Evolutionary conservation across 2,888 invertebrate species (phyloP).

Genomic region (Nebria salina): DNA sequence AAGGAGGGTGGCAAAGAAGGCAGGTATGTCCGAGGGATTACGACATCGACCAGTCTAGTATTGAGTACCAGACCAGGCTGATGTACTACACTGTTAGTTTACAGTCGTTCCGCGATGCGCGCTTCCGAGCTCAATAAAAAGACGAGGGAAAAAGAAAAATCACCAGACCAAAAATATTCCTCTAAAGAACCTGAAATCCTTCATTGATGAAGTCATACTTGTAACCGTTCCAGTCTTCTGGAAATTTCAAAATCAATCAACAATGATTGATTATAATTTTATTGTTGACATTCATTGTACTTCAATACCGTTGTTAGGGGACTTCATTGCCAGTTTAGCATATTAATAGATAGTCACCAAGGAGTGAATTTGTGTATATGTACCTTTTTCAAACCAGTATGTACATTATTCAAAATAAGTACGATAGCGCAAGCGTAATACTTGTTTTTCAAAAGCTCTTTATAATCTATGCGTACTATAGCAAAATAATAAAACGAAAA

Average conservation of each 20-base stretch:
- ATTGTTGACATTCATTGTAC: neutral
- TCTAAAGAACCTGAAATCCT: neutral
- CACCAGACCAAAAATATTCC: neutral
- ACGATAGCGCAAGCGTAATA: too few species aligned
- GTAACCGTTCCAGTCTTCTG: neutral
- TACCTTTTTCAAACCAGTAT: too few species aligned
- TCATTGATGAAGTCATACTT: neutral
- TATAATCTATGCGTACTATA: too few species aligned
- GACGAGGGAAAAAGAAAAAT: neutral
- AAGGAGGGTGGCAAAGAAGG: constrained; percentile 42
- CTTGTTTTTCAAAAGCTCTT: too few species aligned
- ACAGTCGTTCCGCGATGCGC: constrained; percentile 43
- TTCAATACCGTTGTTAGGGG: too few species aligned
- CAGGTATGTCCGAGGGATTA: constrained; percentile 51
- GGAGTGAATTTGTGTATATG: too few species aligned
- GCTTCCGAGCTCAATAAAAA: constrained; percentile 3
- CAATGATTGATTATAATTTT: neutral
- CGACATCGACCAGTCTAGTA: constrained; percentile 52
- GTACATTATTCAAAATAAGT: too few species aligned
- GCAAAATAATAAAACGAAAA: too few species aligned
- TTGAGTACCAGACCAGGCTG: constrained; percentile 49
- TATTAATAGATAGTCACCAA: too few species aligned
- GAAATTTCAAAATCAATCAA: neutral
- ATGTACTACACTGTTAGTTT: constrained; percentile 48
- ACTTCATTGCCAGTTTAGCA: too few species aligned